A percentile compares a stretch with the other conserved stretches of the same genome.
phyloP scores from a whole-genome alignment of 2,888 invertebrate genomes.

The Unio delphinus region DNA sequence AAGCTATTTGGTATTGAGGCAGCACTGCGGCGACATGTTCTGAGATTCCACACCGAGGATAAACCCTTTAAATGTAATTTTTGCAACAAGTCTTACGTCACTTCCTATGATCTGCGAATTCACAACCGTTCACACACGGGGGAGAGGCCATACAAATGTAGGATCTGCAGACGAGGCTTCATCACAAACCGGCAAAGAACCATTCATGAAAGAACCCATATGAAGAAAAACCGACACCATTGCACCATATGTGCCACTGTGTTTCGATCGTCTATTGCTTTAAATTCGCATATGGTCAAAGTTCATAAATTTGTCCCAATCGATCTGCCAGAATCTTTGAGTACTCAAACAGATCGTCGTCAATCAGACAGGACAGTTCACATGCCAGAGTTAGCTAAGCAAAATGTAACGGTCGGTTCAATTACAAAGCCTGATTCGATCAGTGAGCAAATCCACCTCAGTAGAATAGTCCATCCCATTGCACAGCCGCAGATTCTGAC shows the following conservation, averaged over 20 bases:
- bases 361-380: too few relatives aligned
- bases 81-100: constrained; percentile 14
- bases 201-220: constrained; percentile 20
- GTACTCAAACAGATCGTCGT: too few relatives aligned
- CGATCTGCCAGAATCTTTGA: too few relatives aligned
- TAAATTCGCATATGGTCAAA: constrained; percentile 13
- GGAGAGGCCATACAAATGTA: constrained; percentile 21
- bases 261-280: constrained; percentile 9
- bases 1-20: constrained; percentile 19
- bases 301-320: neutral
- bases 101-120: constrained; percentile 15
- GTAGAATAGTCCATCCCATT: too few relatives aligned
- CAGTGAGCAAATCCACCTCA: too few relatives aligned
- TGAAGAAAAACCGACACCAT: constrained; percentile 9
- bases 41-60: constrained; percentile 14
- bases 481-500: too few relatives aligned
- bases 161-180: constrained; percentile 18
- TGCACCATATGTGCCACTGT: constrained; percentile 18
- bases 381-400: too few relatives aligned
- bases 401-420: too few relatives aligned
- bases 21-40: constrained; percentile 17
- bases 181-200: constrained; percentile 10
- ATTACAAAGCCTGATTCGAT: too few relatives aligned
- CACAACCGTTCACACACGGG: constrained; percentile 20
- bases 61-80: constrained; percentile 17